A percentile compares a stretch with the other conserved stretches of the same genome.
These are phyloP conservation scores for Ametastegia equiseti DNA, from an alignment of 2,888 invertebrate genomes.

Conservation along the genomic window DNA sequence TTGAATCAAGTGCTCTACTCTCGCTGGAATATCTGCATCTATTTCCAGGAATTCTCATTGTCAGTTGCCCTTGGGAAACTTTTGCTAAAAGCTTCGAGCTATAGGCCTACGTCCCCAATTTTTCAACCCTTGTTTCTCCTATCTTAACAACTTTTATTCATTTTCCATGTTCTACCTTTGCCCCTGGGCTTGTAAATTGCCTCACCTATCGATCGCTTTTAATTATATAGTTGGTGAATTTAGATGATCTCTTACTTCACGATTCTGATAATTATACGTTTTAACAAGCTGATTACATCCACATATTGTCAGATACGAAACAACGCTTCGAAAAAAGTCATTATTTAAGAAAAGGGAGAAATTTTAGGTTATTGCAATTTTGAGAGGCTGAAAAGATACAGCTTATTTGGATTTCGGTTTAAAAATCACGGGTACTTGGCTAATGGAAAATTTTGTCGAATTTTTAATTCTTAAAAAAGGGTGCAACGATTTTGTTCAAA, in stretches of 20 bases:
- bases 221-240: constrained; percentile 9
- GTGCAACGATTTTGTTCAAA: too few species aligned
- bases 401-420: too few species aligned
- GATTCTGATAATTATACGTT: background rate
- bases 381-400: too few species aligned
- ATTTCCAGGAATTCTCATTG: constrained; percentile 30
- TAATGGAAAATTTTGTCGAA: too few species aligned
- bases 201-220: constrained; percentile 11
- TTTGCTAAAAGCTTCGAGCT: background rate
- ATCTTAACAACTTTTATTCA: constrained; percentile 17
- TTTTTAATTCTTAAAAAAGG: too few species aligned
- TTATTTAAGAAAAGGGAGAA: too few species aligned
- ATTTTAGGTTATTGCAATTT: too few species aligned
- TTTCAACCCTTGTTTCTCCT: background rate
- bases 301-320: background rate
- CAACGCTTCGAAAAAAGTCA: background rate
- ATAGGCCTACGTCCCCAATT: background rate
- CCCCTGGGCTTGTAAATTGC: background rate
- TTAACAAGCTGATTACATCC: background rate
- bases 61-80: background rate
- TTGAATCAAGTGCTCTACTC: constrained; percentile 43
- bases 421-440: too few species aligned
- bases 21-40: constrained; percentile 43
- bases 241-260: background rate
- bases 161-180: background rate